Evolutionary conservation across 1,140 invertebrate species (phyloP), one percentile per base, ranked within the genome.

Genomic region (Vanessa atalanta): DNA sequence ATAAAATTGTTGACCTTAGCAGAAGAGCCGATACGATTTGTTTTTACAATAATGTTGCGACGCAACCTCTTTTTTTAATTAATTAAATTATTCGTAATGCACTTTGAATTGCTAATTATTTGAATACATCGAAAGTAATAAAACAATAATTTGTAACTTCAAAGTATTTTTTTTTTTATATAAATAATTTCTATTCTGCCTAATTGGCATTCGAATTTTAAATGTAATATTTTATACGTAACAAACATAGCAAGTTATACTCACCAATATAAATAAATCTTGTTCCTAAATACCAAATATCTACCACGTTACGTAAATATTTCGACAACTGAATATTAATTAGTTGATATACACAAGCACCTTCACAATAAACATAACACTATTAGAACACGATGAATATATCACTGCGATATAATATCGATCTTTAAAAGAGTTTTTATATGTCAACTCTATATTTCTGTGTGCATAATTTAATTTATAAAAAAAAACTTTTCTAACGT

Each of bases 231-330:
- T 37, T 9, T 43, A 43, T 9, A 43, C 37, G 9, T 43, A 9
- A 43, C 0, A 11, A 43, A 43, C 37, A 43, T 7, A 43, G 37
- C 6, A 43, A 43, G 7, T 23, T 12, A 7, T 37, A 61, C 57
- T 61, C 26, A 61, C 57, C 57, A 61, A 13, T 31, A 37, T n/a
- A 20, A 16, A 61, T 20, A 61, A 15, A 61, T 37, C 16, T 26
- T 15, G 12, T 26, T 26, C 16, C 20, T 69, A 69, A 60, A 60
- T 14, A 61, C 57, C 57, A 47, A 73, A 67, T 48, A 66, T 43
- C 51, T 31, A 63, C 31, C n/a, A 47, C 48, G 75, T 77, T 79
- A 76, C 72, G 76, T 79, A 75, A 82, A 79, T 57, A 77, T 63
- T 73, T 60, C 66, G 60, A 57, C 60, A 72, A 51, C 55, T 3